phyloP scores from a whole-genome alignment of 1,140 invertebrate genomes.

The Drosophila fuyamai region DNA sequence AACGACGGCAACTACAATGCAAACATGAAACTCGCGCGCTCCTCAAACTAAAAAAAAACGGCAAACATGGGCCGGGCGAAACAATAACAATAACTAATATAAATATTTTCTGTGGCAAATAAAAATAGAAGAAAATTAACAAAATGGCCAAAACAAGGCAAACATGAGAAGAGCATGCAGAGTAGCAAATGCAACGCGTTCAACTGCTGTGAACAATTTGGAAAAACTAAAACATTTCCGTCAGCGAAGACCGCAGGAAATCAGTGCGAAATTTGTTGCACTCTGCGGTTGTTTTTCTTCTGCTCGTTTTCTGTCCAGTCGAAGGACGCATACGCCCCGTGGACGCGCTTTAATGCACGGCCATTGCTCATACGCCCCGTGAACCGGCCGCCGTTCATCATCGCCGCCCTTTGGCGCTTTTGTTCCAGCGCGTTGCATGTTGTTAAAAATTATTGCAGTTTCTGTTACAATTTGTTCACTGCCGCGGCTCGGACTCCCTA shows the following conservation, averaged over 20 bases:
- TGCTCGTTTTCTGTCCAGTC: conserved; percentile 16
- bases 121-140: conserved; percentile 56
- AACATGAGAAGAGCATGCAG: conserved; percentile 47
- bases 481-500: conserved; percentile 42
- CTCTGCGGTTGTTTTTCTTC: conserved; percentile 12
- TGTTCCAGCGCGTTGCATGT: conserved; percentile 38
- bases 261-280: conserved; percentile 54
- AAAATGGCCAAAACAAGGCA: conserved; percentile 47
- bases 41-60: conserved; percentile 17
- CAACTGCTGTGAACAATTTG: conserved; percentile 50
- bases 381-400: conserved; percentile 58
- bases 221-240: conserved; percentile 63
- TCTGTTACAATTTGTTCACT: conserved; percentile 51
- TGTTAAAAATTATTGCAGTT: conserved; percentile 59
- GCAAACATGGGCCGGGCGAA: conserved; percentile 33
- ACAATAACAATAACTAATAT: conserved; percentile 77
- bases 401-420: conserved; percentile 28
- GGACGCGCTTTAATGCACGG: conserved; percentile 58
- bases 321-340: conserved; percentile 50
- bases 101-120: conserved; percentile 72
- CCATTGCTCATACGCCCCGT: conserved; percentile 75
- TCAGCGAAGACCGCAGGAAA: conserved; percentile 60
- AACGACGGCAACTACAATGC: conserved; percentile 52
- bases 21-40: conserved; percentile 42
- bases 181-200: conserved; percentile 22